Base-by-base conservation (phyloP, 2,113 vertebrate genomes). In the Ciconia maguari region DNA sequence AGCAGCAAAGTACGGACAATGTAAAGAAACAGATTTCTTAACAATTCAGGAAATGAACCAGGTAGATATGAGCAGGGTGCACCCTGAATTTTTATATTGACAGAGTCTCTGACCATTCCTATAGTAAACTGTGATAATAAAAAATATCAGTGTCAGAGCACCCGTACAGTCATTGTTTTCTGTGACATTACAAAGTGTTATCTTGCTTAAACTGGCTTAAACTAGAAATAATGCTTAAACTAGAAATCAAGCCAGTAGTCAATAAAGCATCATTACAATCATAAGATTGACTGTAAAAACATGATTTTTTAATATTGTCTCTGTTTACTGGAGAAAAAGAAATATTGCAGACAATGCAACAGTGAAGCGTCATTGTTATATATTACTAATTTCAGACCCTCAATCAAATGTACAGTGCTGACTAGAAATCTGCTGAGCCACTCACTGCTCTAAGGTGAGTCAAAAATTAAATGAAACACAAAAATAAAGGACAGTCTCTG, bases 41-140 rank as follows among this genome's bases (percentile, higher is more conserved):
- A 20, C 3, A 66, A 29, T 58, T 75, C 18, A 57, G 38, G 24
- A 70, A 36, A 49, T 82, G 0, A n/a, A 49, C 49, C 21, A 7
- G 10, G 10, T 34, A 62, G 1, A 1, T 27, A 27, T 0, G 1
- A 61, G 18, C 10, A 69, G 13, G 15, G 3, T 1, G 1, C 4
- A 64, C 2, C 10, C 42, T 65, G 22, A 62, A 14, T 71, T 48
- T 77, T 77, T 65, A 12, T 81, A 27, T 25, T 66, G 13, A 13
- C 13, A 54, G 30, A 20, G 5, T 51, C 3, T 48, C 25, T 81
- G 41, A 52, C 3, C 9, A 30, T 77, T 83, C 16, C 9, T 84
- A 3, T 4, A 65, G 11, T 34, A 83, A 83, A 41, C 6, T 2
- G 3, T 27, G 26, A n/a, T 10, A 25, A 48, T 34, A 77, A 74